A percentile compares a stretch with the other conserved stretches of the same genome.
These are phyloP conservation scores for Yasuhikotakia modesta DNA, from an alignment of 2,797 vertebrate species.

Conservation along the genomic window DNA sequence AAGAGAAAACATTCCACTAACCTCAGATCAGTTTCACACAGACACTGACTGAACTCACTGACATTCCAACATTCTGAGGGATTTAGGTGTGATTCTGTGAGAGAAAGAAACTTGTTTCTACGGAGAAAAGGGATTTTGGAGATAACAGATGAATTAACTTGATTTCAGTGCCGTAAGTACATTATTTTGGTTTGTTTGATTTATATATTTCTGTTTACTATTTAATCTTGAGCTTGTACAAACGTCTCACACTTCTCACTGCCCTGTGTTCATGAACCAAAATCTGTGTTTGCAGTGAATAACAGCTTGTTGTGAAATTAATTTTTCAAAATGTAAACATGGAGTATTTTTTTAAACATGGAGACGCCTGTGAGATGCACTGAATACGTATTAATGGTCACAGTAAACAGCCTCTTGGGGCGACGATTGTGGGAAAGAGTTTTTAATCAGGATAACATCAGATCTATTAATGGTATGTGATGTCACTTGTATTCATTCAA, in stretches of 20 bases:
- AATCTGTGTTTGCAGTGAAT: too few species aligned
- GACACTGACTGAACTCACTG: too few species aligned
- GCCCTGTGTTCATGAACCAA: too few species aligned
- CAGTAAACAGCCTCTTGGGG: neutral
- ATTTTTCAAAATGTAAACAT: too few species aligned
- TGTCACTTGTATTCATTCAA: slow-evolving; percentile 28
- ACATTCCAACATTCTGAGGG: neutral
- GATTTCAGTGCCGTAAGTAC: slow-evolving; percentile 12
- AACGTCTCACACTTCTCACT: too few species aligned
- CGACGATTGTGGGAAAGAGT: neutral
- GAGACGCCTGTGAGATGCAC: neutral
- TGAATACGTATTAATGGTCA: slow-evolving; percentile 27
- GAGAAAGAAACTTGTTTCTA: neutral
- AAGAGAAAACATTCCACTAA: neutral
- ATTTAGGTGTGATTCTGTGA: neutral
- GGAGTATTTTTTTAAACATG: neutral
- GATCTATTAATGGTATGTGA: slow-evolving; percentile 26
- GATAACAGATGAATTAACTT: neutral
- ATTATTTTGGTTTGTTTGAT: neutral
- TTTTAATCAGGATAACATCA: slow-evolving; percentile 25
- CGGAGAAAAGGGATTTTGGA: slow-evolving; percentile 2
- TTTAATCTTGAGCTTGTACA: too few species aligned
- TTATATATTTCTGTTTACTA: too few species aligned
- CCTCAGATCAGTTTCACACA: slow-evolving; percentile 21
- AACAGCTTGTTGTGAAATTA: too few species aligned